Evolutionary conservation across 2,113 vertebrate genomes (phyloP), one percentile per base, ranked within the genome.

Genomic region (Chaenogobius annularis): DNA sequence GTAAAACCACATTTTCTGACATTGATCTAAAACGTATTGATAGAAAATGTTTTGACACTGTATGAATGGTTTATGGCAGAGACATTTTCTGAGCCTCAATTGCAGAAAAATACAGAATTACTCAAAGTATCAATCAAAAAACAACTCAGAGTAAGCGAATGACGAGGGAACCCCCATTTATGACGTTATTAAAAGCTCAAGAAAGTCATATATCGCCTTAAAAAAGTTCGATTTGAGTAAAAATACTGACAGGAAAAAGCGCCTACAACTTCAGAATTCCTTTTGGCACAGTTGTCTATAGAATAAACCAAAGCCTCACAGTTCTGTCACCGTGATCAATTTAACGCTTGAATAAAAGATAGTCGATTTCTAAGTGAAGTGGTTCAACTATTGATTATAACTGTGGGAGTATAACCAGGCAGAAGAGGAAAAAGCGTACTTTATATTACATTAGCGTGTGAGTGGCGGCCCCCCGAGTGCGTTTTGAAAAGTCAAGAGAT

Each of bases 311-410:
- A n/a, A 8, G 50, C 19, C 17, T 52, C 6, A 7, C 31, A 58
- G 64, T 62, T 61, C 20, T 35, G 66, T 48, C 65, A 17, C 63
- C 22, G 31, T 63, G 75, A 69, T 78, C 69, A 73, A 54, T 70
- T 66, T 68, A 50, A 40, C 37, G 17, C 48, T 35, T 40, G 52
- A 63, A 69, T 78, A 59, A 62, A 69, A 67, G 40, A 76, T 52
- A 64, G 7, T 63, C n/a, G 19, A 67, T 58, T 46, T n/a, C n/a
- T 59, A 23, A 61, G 44, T 14, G 10, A 15, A 73, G 66, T 75
- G 40, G 47, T 43, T 61, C 13, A 17, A 66, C 23, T 46, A 67
- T 43, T 20, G 59, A 79, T 76, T 22, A 48, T 8, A 64, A 58
- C 72, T 23, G 52, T 7, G 20, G 40, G 46, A 46, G 68, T 65